These are phyloP conservation scores for Ormyrus labotus DNA, from an alignment of 2,888 invertebrate species.

Conservation along the genomic window DNA sequence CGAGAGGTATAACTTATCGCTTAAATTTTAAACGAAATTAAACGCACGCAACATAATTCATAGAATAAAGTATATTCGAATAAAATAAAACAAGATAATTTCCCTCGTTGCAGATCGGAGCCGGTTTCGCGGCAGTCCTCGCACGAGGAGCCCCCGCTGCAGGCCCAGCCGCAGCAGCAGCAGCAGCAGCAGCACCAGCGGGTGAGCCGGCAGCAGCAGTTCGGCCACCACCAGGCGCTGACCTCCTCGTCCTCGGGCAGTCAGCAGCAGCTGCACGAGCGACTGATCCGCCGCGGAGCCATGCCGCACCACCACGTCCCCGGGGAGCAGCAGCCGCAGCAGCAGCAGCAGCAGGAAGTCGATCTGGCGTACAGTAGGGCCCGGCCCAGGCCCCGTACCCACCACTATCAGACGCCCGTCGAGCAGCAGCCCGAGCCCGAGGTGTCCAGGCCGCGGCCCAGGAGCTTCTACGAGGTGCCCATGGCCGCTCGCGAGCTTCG, in stretches of 20 bases:
- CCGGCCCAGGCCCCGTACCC: constrained; percentile 65
- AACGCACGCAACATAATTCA: too few species aligned
- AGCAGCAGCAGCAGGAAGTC: constrained; percentile 55
- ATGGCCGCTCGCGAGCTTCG: constrained; percentile 69
- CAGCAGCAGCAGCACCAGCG: constrained; percentile 33
- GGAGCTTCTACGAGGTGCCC: constrained; percentile 73
- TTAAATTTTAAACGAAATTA: too few species aligned
- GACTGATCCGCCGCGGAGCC: constrained; percentile 58
- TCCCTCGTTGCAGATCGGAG: constrained; percentile 45
- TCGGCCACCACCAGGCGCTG: constrained; percentile 11
- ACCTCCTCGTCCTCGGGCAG: constrained; percentile 7
- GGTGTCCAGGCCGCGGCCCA: constrained; percentile 68
- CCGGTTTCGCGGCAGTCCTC: constrained; percentile 55
- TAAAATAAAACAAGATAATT: too few species aligned
- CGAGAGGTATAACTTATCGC: too few species aligned
- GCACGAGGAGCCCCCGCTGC: constrained; percentile 52
- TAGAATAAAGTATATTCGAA: too few species aligned
- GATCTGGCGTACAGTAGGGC: constrained; percentile 61
- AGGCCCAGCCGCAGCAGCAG: constrained; percentile 13
- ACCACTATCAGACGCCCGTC: constrained; percentile 66
- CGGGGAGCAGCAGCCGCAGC: neutral
- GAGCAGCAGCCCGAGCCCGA: constrained; percentile 64
- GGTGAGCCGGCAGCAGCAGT: constrained; percentile 39
- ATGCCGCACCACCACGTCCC: constrained; percentile 52
- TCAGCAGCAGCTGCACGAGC: constrained; percentile 60